Percentiles rank a stretch among this genome's conserved stretches.
Conservation (phyloP, 2,797 vertebrate species). For the Psittacula derbiana region DNA sequence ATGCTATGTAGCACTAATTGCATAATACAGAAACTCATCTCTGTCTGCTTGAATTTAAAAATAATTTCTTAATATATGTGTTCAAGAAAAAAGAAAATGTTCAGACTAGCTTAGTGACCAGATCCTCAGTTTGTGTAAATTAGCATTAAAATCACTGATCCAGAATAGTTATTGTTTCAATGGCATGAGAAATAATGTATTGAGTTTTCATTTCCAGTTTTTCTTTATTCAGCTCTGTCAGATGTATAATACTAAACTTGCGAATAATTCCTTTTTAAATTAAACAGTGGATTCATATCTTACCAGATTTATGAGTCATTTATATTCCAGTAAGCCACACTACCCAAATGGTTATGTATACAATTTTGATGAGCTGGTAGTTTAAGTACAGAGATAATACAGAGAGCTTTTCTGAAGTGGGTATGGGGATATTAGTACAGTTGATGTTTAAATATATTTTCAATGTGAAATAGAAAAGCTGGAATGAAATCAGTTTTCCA, state of each 20-base stretch:
- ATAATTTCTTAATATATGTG: not conserved
- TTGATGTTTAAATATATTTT: slow-evolving; percentile 32
- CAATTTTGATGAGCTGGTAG: slow-evolving; percentile 47
- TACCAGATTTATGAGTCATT: slow-evolving; percentile 50
- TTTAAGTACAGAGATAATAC: slow-evolving; percentile 46
- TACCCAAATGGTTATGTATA: slow-evolving; percentile 44
- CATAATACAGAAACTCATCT: not conserved
- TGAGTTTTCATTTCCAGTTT: slow-evolving; percentile 17
- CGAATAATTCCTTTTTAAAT: slow-evolving; percentile 48
- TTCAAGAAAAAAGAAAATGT: not conserved
- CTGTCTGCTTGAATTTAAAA: not conserved
- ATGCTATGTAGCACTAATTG: not conserved
- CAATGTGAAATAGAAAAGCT: slow-evolving; percentile 12
- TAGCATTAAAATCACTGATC: slow-evolving; percentile 5
- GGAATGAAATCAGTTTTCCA: not conserved
- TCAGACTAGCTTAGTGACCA: not conserved
- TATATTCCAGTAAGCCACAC: slow-evolving; percentile 37
- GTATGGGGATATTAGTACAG: slow-evolving; percentile 15
- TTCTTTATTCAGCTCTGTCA: not conserved
- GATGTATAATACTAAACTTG: slow-evolving; percentile 20
- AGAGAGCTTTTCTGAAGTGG: slow-evolving; percentile 38
- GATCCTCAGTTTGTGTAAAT: not conserved
- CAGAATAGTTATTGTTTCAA: slow-evolving; percentile 3
- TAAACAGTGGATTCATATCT: slow-evolving; percentile 31
- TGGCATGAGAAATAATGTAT: not conserved